These are phyloP conservation scores for Steatornis caripensis DNA, from an alignment of 2,113 vertebrate species.

Conservation along the genomic window DNA sequence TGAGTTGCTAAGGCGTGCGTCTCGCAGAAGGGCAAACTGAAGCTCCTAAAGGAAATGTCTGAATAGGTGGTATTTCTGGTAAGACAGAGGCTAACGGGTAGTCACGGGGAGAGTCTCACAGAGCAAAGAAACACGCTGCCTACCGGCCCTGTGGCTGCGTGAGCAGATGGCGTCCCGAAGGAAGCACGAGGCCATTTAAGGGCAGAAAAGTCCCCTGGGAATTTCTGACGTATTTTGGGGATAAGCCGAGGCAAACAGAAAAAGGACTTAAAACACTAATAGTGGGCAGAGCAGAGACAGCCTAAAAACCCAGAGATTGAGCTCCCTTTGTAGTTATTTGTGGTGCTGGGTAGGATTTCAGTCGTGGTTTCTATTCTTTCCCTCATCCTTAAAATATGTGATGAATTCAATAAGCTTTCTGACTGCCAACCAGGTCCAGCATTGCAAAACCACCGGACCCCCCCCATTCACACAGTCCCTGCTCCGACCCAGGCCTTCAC, in stretches of 20 bases:
- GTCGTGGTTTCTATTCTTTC: constrained; percentile 40
- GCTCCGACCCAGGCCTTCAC: neutral
- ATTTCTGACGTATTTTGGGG: neutral
- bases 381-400: constrained; percentile 47
- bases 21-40: neutral
- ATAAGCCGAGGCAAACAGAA: neutral
- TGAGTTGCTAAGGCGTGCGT: neutral
- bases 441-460: neutral
- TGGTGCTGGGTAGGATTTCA: constrained; percentile 32
- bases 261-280: neutral
- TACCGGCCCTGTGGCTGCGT: neutral
- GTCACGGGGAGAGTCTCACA: neutral
- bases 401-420: neutral
- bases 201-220: neutral
- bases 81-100: neutral
- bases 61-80: neutral
- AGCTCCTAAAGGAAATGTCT: neutral
- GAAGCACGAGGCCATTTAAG: neutral
- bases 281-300: neutral
- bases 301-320: neutral
- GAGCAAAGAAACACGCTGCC: neutral
- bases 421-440: neutral
- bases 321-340: constrained; percentile 42
- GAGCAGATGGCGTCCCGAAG: neutral
- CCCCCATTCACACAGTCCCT: neutral